Conservation (phyloP, 2,113 vertebrate genomes). For the Myiozetetes cayanensis region DNA sequence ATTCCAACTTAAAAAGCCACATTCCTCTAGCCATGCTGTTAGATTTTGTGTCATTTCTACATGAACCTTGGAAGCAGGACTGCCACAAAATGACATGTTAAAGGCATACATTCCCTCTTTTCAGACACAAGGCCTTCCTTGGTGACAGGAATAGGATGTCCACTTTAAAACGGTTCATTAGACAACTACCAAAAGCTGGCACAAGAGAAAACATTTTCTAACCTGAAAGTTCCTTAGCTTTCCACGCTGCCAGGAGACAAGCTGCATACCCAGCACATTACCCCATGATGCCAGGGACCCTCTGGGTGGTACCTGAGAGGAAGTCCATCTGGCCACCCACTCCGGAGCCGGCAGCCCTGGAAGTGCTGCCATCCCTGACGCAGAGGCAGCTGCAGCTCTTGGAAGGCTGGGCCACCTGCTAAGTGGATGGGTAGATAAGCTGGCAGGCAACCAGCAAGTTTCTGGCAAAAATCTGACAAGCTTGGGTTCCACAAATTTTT, state of each 20-base stretch:
- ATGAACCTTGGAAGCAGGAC: background rate
- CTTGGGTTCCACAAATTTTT: background rate
- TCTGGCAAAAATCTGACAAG: slow-evolving; percentile 1
- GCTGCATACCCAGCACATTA: background rate
- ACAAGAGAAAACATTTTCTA: background rate
- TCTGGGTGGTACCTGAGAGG: background rate
- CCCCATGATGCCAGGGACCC: rapidly evolving
- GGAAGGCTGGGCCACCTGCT: background rate
- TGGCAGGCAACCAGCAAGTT: background rate
- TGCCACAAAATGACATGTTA: background rate
- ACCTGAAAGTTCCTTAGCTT: background rate
- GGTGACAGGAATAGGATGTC: background rate
- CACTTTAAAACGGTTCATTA: background rate
- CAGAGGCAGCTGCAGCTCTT: background rate
- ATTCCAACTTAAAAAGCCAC: background rate
- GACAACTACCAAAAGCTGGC: background rate
- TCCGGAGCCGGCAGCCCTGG: background rate
- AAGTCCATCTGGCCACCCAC: background rate
- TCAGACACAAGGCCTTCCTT: background rate
- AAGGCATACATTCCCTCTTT: background rate
- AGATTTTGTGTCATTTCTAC: background rate
- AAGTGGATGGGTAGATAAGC: background rate
- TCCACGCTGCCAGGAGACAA: background rate
- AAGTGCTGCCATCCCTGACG: background rate
- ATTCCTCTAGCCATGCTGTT: background rate